Evolutionary conservation across 2,797 vertebrate species (phyloP).

Genomic region (Parauchenoglanis punctatus): DNA sequence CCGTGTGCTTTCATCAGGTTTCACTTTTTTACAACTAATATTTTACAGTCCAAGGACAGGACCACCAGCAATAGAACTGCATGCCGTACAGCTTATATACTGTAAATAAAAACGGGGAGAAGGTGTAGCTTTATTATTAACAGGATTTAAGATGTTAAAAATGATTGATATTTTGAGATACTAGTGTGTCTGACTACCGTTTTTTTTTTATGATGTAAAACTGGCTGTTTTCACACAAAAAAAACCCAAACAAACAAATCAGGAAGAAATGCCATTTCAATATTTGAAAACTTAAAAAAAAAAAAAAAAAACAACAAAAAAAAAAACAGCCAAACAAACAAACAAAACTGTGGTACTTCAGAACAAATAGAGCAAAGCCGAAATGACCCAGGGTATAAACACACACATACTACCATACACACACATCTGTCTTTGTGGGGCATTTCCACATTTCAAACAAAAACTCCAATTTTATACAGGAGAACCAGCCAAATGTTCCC

Average conservation of each 20-base stretch:
- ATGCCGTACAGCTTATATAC: neutral
- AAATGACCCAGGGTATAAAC: neutral
- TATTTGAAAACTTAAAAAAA: neutral
- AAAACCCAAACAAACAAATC: neutral
- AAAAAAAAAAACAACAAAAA: too few species aligned
- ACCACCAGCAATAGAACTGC: neutral
- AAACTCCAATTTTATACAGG: neutral
- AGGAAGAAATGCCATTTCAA: neutral
- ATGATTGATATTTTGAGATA: neutral
- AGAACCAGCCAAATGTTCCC: neutral
- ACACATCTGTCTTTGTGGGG: neutral
- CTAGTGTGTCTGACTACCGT: neutral
- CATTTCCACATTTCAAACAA: neutral
- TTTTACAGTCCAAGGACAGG: neutral
- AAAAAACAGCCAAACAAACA: too few species aligned
- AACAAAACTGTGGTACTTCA: neutral
- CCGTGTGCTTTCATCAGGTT: neutral
- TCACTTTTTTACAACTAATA: neutral
- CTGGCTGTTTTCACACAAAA: neutral
- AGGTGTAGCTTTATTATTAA: neutral
- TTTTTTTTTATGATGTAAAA: neutral
- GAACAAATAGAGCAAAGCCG: neutral
- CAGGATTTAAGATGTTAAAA: neutral
- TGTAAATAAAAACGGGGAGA: neutral
- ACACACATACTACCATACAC: too few species aligned